Evolutionary conservation across 1,140 invertebrate species (phyloP), one percentile per base, ranked within the genome.

Genomic region (Coptotermes formosanus): DNA sequence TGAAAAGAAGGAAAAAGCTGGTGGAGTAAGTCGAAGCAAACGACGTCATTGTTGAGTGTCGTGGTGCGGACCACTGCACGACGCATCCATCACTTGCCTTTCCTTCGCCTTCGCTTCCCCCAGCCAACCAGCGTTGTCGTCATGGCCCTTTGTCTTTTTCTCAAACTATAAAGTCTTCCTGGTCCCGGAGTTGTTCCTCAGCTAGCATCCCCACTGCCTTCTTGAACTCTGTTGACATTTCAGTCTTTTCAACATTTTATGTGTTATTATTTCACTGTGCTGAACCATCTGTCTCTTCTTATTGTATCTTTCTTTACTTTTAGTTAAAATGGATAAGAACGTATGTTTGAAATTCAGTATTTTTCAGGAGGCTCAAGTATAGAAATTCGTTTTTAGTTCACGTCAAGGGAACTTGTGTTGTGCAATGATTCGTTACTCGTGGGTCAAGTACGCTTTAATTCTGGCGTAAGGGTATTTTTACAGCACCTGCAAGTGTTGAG

Each of bases 1-100:
- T n/a, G 64, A n/a, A n/a, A 69, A 69, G 64, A 69, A 69, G 64
- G 64, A 69, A 69, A 69, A 69, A 69, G 64, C 64, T 69, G 64
- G 25, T 69, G 64, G n/a, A 69, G 25, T 69, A 69, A 69, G 9
- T 12, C 52, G 52, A 55, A 55, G 52, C 52, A 55, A 55, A 55
- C 64, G 64, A 69, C 64, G 64, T 69, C 64, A 69, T 69, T 69
- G 64, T 69, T 69, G 64, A n/a, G 25, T 3, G 64, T 69, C 64
- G 3, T n/a, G 64, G 64, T 69, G 64, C 64, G 64, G 64, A 69
- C 64, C 64, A 69, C 23, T 69, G 64, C 64, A 7, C 64, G 3
- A 12, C 23, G 64, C 64, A 69, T 69, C 64, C 64, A 69, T 69
- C 64, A 69, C 64, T 69, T 69, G 64, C n/a, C 64, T 69, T n/a